Conservation (phyloP, 1,140 invertebrate species). For the Neodiprion virginianus region DNA sequence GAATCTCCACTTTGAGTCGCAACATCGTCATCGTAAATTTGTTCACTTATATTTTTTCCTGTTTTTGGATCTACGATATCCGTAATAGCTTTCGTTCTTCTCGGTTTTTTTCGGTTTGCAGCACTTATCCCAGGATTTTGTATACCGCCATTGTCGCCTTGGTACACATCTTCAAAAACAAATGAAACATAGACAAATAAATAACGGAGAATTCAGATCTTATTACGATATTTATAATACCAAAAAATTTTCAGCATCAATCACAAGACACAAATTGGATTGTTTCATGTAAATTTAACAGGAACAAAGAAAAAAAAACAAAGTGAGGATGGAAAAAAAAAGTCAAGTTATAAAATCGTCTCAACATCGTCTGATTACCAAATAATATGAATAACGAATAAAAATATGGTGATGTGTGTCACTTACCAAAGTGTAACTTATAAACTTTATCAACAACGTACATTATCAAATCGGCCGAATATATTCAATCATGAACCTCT, state of each 20-base stretch:
- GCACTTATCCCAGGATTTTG: conserved; percentile 37
- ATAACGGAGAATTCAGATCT: too few relatives aligned
- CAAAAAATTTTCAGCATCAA: too few relatives aligned
- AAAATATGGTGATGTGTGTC: too few relatives aligned
- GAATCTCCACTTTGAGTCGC: conserved; percentile 40
- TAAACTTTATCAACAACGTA: conserved; percentile 8
- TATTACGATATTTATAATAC: too few relatives aligned
- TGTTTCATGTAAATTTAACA: too few relatives aligned
- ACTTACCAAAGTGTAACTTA: neutral
- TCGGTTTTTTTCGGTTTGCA: conserved; percentile 39
- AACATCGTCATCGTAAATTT: conserved; percentile 42
- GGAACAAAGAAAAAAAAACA: too few relatives aligned
- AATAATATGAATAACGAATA: too few relatives aligned
- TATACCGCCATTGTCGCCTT: conserved; percentile 45
- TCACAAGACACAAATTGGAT: too few relatives aligned
- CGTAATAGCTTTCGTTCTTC: conserved; percentile 43
- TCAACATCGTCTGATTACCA: too few relatives aligned
- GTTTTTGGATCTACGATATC: conserved; percentile 56
- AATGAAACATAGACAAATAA: neutral
- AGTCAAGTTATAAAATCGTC: too few relatives aligned
- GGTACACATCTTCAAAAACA: conserved; percentile 45
- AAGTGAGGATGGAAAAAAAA: too few relatives aligned
- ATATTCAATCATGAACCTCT: neutral
- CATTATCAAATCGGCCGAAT: neutral
- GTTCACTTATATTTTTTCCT: conserved; percentile 50